Evolutionary conservation across 2,888 invertebrate genomes (phyloP), one percentile per base, ranked within the genome.

Genomic region (Monochamus alternatus): DNA sequence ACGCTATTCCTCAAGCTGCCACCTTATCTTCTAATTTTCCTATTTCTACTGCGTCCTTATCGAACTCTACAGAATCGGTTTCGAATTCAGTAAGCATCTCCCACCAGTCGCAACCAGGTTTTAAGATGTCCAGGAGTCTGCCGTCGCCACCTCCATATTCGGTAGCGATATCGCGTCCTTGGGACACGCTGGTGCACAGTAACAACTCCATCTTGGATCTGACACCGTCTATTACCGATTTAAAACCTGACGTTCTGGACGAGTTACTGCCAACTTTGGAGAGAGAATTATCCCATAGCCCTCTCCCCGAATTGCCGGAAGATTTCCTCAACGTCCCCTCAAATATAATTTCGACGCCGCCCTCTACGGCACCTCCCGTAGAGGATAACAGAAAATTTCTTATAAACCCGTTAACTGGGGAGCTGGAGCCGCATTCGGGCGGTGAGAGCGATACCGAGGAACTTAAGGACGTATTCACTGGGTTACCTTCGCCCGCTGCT

Each of bases 401-500:
- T 62, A 96, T 97, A 83, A 97, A 97, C 90, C 97, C 97, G 0
- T 91, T 97, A 78, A 97, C 97, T 80, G 95, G 96, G 58, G 94
- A 96, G 86, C 91, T 97, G 85, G 97, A 97, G 85, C 93, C 94
- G 3, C 94, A 95, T 89, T 93, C 93, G 77, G 92, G 92, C 78
- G 92, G 93, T 0, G 93, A 94, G 81, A 90, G 92, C 78, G 91
- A 91, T 78, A 86, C 84, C 55, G 91, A 91, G 51, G 89, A 91
- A 73, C 80, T 85, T 43, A 85, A 84, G 69, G 88, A 89, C 80
- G 88, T 88, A 74, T 90, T 89, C 79, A 89, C 88, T 65, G 81
- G 80, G 52, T 75, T 86, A 77, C 85, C 87, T 52, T 86, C 87
- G 62, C 87, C 89, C 55, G 79, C 85, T 43, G 80, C 85, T 73